Evolutionary conservation across 2,797 vertebrate species (phyloP).

Genomic region (Crocidura indochinensis): DNA sequence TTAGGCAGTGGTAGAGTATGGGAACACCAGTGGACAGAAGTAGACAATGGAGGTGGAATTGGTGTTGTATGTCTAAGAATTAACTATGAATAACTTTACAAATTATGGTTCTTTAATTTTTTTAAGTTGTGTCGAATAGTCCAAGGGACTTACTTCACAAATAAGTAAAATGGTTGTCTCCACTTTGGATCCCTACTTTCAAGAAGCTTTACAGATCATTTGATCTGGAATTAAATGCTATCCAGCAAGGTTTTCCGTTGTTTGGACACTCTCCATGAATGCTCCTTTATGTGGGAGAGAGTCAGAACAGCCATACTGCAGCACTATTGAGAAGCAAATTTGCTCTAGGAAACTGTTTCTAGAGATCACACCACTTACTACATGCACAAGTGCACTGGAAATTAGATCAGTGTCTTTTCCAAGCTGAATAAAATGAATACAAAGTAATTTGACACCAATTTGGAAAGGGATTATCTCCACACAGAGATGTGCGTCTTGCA

Average conservation of each 20-base stretch:
- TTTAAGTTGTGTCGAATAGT: neutral
- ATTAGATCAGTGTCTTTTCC: constrained; percentile 66
- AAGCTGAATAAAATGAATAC: constrained; percentile 66
- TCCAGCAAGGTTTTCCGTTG: neutral
- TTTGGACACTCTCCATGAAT: neutral
- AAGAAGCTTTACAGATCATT: neutral
- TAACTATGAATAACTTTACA: too few species aligned
- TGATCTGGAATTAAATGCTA: neutral
- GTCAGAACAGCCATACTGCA: neutral
- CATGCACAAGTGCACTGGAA: constrained; percentile 25
- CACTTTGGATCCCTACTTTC: neutral
- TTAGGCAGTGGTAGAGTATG: too few species aligned
- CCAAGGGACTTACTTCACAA: constrained; percentile 16
- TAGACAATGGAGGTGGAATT: too few species aligned
- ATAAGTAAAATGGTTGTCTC: constrained; percentile 29
- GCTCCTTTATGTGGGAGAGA: accelerated
- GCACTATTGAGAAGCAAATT: neutral
- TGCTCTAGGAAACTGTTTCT: constrained; percentile 18
- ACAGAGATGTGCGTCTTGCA: constrained; percentile 34
- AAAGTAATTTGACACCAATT: constrained; percentile 73
- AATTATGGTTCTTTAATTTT: neutral
- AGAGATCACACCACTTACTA: constrained; percentile 11
- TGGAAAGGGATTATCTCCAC: constrained; percentile 57
- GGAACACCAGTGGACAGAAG: too few species aligned
- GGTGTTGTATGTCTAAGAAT: too few species aligned